These are phyloP conservation scores for Campoletis raptor DNA, from an alignment of 2,888 invertebrate species.

Conservation along the genomic window DNA sequence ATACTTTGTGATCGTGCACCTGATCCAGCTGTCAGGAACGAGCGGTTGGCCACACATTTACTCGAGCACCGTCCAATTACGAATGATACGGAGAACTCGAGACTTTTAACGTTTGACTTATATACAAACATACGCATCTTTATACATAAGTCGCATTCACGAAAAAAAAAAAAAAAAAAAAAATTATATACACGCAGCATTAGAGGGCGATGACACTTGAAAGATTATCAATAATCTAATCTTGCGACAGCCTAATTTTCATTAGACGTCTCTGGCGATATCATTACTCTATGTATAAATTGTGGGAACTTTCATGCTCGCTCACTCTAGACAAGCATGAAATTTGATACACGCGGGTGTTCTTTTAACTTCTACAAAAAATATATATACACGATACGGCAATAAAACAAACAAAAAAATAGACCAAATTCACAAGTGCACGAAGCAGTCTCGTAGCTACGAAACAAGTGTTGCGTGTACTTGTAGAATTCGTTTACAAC, in stretches of 20 bases:
- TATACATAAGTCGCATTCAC: background rate
- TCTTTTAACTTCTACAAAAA: background rate
- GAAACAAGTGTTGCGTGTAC: conserved; percentile 12
- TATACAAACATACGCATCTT: background rate
- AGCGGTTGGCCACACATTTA: background rate
- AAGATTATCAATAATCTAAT: conserved; percentile 58
- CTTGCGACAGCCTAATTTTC: conserved; percentile 58
- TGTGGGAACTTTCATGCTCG: conserved; percentile 43
- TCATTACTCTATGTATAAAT: conserved; percentile 8
- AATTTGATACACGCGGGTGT: background rate
- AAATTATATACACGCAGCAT: background rate
- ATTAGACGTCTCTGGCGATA: conserved; percentile 34
- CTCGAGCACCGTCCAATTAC: conserved; percentile 45
- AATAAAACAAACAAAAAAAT: conserved; percentile 13
- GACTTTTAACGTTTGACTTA: background rate
- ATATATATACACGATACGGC: background rate
- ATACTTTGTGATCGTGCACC: conserved; percentile 47
- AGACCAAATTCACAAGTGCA: background rate
- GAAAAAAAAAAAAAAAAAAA: background rate
- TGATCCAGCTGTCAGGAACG: conserved; percentile 56
- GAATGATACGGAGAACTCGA: conserved; percentile 37
- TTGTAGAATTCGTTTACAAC: conserved; percentile 11
- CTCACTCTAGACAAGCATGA: background rate
- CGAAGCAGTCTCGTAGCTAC: background rate
- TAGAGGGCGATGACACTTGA: conserved; percentile 14